Conservation (phyloP, 2,113 vertebrate species). For the Myotis lucifugus region DNA sequence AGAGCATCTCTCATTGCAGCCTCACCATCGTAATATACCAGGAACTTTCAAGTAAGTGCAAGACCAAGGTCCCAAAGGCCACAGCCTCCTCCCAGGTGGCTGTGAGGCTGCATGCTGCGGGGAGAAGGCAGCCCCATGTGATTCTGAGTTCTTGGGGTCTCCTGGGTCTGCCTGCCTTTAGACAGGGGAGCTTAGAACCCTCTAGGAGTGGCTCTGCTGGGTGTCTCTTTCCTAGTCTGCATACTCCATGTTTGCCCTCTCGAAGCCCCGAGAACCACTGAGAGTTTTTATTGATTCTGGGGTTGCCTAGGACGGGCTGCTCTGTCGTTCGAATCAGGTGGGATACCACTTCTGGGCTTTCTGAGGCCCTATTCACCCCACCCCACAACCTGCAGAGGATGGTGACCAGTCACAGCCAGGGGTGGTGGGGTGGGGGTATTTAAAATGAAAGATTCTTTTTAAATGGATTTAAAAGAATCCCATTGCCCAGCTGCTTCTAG, state of each 20-base stretch:
- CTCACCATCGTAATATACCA: not conserved
- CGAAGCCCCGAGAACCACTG: not conserved
- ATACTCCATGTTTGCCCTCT: fast-evolving
- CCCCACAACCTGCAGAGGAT: not conserved
- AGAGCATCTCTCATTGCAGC: not conserved
- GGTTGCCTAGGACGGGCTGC: fast-evolving
- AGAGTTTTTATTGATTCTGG: not conserved
- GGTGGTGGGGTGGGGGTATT: not conserved
- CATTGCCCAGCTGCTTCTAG: not conserved
- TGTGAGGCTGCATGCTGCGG: fast-evolving
- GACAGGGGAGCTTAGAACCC: not conserved
- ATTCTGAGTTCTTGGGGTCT: not conserved
- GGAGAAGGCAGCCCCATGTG: not conserved
- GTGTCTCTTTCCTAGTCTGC: fast-evolving
- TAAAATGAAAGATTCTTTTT: not conserved
- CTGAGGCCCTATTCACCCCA: fast-evolving
- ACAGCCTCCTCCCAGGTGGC: not conserved
- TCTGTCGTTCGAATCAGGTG: fast-evolving
- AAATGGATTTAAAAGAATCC: not conserved
- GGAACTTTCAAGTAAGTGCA: constrained; percentile 10
- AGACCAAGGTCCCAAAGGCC: not conserved
- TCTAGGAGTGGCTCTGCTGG: not conserved
- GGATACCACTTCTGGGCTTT: not conserved
- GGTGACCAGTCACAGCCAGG: not conserved
- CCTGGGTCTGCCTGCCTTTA: too few species aligned